Conservation (phyloP, 2,113 vertebrate species). For the Naja naja region DNA sequence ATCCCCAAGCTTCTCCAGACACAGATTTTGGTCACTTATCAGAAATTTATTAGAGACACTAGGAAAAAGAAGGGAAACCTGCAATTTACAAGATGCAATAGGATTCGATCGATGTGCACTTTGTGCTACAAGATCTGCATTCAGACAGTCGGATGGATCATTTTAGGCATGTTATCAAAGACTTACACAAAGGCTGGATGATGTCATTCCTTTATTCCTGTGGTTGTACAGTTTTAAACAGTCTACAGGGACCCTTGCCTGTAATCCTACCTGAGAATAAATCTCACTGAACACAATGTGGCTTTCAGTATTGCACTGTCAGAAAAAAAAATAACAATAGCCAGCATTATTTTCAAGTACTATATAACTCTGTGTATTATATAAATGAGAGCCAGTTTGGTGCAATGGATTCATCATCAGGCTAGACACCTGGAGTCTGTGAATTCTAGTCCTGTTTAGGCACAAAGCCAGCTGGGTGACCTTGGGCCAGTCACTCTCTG, state of each 20-base stretch:
- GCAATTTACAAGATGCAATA: conserved; percentile 66
- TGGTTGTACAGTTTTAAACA: conserved; percentile 54
- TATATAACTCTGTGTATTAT: not conserved
- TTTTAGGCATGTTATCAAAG: conserved; percentile 65
- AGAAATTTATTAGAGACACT: conserved; percentile 61
- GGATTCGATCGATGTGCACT: conserved; percentile 59
- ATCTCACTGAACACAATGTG: not conserved
- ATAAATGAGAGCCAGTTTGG: not conserved
- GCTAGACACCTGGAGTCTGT: not conserved
- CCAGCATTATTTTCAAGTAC: not conserved
- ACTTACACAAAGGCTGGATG: conserved; percentile 44
- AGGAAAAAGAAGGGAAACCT: conserved; percentile 59
- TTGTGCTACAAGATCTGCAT: conserved; percentile 65
- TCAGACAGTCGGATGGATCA: conserved; percentile 66
- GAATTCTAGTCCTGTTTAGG: not conserved
- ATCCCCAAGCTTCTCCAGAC: conserved; percentile 58
- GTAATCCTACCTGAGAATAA: not conserved
- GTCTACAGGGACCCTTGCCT: conserved; percentile 18
- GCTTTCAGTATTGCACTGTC: not conserved
- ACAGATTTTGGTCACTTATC: conserved; percentile 59
- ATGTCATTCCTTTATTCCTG: conserved; percentile 54
- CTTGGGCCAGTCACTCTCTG: not conserved
- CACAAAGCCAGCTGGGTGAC: not conserved
- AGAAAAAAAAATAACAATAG: not conserved
- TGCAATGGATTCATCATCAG: not conserved